Conservation (phyloP, 2,113 vertebrate species). For the Melanostigma gelatinosum region DNA sequence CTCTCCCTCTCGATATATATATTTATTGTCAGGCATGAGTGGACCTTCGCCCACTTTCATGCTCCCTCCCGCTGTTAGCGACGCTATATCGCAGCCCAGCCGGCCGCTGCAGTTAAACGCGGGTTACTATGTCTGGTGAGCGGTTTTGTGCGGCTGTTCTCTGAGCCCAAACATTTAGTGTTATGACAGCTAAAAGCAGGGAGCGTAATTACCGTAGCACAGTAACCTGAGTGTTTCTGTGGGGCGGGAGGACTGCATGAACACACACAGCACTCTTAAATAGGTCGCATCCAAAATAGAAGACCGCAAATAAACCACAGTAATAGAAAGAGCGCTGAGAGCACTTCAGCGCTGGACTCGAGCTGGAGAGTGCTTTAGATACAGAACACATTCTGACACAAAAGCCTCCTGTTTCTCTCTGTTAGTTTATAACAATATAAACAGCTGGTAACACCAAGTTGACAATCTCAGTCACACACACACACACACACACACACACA, state of each 20-base stretch:
- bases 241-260: constrained; percentile 48
- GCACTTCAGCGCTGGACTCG: constrained; percentile 28
- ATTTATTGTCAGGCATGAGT: constrained; percentile 41
- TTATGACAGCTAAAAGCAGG: constrained; percentile 77
- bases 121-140: constrained; percentile 67
- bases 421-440: neutral
- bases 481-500: neutral
- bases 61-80: constrained; percentile 34
- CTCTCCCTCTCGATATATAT: constrained; percentile 1
- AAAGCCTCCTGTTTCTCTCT: constrained; percentile 19
- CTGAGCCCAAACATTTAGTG: constrained; percentile 56
- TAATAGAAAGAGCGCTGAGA: constrained; percentile 56
- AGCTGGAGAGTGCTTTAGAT: constrained; percentile 40
- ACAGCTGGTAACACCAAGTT: neutral
- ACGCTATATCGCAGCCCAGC: constrained; percentile 11
- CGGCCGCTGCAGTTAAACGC: constrained; percentile 51
- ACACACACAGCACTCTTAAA: constrained; percentile 66
- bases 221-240: constrained; percentile 72
- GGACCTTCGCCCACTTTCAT: constrained; percentile 34
- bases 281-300: constrained; percentile 75
- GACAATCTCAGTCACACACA: neutral
- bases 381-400: constrained; percentile 23
- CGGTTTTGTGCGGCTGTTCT: constrained; percentile 57
- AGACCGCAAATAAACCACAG: constrained; percentile 62
- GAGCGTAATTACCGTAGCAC: constrained; percentile 59